Evolutionary conservation across 1,140 invertebrate species (phyloP).

Genomic region (Zaprionus nigranus): DNA sequence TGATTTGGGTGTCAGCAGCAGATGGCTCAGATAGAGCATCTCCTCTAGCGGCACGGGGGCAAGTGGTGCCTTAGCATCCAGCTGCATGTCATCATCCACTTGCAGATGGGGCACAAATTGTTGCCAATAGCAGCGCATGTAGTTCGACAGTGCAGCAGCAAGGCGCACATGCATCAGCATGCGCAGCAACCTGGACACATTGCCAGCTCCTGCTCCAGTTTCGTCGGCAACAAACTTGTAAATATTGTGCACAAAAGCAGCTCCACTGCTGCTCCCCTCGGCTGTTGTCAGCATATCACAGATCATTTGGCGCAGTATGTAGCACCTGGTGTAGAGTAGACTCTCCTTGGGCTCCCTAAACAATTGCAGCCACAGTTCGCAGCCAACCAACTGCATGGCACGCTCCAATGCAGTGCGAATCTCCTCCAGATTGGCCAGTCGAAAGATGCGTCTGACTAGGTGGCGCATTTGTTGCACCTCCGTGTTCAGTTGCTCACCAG

Average conservation of each 20-base stretch:
- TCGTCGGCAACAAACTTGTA: constrained; percentile 39
- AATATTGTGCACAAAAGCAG: constrained; percentile 54
- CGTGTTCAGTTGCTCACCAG: constrained; percentile 10
- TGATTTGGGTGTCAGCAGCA: constrained; percentile 51
- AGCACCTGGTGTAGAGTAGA: constrained; percentile 47
- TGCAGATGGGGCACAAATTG: constrained; percentile 48
- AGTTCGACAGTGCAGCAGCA: constrained; percentile 40
- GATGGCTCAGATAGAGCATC: constrained; percentile 50
- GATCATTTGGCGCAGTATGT: constrained; percentile 60
- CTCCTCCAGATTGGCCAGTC: constrained; percentile 27
- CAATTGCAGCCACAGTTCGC: constrained; percentile 51
- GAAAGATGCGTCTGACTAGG: constrained; percentile 58
- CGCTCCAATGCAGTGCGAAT: constrained; percentile 51
- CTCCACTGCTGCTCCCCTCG: constrained; percentile 2
- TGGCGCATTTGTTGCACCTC: constrained; percentile 57
- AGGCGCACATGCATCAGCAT: constrained; percentile 45
- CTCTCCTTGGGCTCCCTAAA: constrained; percentile 57
- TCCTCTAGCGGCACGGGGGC: constrained; percentile 43
- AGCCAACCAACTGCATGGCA: constrained; percentile 32
- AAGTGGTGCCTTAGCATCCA: neutral
- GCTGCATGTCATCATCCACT: constrained; percentile 56
- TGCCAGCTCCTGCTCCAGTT: neutral
- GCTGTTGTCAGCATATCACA: constrained; percentile 49
- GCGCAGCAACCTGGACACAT: constrained; percentile 49
- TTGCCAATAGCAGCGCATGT: constrained; percentile 45